A percentile compares a stretch with the other conserved stretches of the same genome.
phyloP scores from a whole-genome alignment of 1,140 invertebrate genomes.

The Drosophila jambulina region DNA sequence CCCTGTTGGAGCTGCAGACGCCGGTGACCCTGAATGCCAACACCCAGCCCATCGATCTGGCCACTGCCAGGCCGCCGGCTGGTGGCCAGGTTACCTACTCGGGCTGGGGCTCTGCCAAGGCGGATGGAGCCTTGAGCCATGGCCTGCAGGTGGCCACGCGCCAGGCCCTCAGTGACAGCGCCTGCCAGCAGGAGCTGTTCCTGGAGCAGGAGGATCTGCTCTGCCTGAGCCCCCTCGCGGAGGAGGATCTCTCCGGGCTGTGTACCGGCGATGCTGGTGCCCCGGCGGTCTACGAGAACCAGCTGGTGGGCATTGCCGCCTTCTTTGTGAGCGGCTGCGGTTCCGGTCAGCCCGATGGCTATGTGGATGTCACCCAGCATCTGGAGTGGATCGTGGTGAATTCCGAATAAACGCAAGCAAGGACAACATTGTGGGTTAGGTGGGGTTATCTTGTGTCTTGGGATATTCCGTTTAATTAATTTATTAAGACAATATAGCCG shows the following conservation, averaged over 20 bases:
- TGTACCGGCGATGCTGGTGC: slow-evolving; percentile 76
- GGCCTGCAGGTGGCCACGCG: slow-evolving; percentile 58
- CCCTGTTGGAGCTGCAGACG: slow-evolving; percentile 61
- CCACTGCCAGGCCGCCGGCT: slow-evolving; percentile 39
- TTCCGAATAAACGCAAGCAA: slow-evolving; percentile 1
- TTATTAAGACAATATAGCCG: slow-evolving; percentile 2
- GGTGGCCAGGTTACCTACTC: slow-evolving; percentile 49
- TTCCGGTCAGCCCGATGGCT: slow-evolving; percentile 86
- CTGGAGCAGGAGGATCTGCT: slow-evolving; percentile 58
- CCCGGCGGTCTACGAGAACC: slow-evolving; percentile 66
- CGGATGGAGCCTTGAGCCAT: slow-evolving; percentile 43
- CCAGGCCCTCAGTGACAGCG: slow-evolving; percentile 31
- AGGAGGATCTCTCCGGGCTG: slow-evolving; percentile 28
- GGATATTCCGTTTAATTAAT: neutral
- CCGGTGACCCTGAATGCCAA: slow-evolving; percentile 58
- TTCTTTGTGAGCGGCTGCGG: slow-evolving; percentile 68
- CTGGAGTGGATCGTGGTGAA: slow-evolving; percentile 84
- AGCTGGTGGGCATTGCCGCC: slow-evolving; percentile 74
- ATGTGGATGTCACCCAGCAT: slow-evolving; percentile 85
- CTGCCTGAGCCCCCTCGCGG: slow-evolving; percentile 46
- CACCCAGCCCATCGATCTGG: slow-evolving; percentile 62
- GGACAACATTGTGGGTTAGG: neutral
- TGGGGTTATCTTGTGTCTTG: neutral
- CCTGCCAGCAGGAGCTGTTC: slow-evolving; percentile 48
- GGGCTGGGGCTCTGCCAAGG: slow-evolving; percentile 66